phyloP scores from a whole-genome alignment of 2,113 vertebrate genomes.

The Danionella cerebrum region DNA sequence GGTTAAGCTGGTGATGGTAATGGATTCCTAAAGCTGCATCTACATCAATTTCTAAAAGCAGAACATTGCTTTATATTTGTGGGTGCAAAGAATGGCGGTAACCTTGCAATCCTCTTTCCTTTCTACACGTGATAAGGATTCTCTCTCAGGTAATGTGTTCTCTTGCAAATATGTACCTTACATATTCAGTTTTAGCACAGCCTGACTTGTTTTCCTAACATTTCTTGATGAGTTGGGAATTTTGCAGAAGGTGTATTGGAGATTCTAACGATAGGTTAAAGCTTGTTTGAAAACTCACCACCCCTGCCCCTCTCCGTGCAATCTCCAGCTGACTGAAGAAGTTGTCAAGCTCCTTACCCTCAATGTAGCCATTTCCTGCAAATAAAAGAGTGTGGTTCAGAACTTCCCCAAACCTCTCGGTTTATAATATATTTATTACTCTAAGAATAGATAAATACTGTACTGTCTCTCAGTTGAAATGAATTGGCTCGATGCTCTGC shows the following conservation, averaged over 20 bases:
- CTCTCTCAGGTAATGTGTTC: too few species aligned
- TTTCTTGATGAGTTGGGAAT: not conserved
- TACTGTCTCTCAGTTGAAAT: not conserved
- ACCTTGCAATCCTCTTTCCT: too few species aligned
- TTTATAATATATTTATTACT: not conserved
- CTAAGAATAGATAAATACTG: not conserved
- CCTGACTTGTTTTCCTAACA: not conserved
- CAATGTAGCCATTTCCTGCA: slow-evolving; percentile 93
- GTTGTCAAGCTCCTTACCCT: slow-evolving; percentile 95
- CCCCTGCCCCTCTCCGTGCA: slow-evolving; percentile 81
- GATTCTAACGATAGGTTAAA: not conserved
- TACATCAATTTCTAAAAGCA: too few species aligned
- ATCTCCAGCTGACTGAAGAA: slow-evolving; percentile 91
- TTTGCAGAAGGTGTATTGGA: not conserved
- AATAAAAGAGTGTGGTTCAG: slow-evolving; percentile 2
- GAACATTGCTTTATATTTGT: too few species aligned
- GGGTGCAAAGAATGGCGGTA: too few species aligned
- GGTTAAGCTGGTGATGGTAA: too few species aligned
- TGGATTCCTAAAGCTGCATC: too few species aligned
- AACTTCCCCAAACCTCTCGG: not conserved
- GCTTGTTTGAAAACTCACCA: slow-evolving; percentile 70
- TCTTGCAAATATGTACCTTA: too few species aligned
- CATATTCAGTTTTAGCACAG: not conserved
- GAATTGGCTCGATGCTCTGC: slow-evolving; percentile 5
- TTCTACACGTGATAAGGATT: too few species aligned